phyloP scores from a whole-genome alignment of 2,888 invertebrate species.

The Mythimna albipuncta region DNA sequence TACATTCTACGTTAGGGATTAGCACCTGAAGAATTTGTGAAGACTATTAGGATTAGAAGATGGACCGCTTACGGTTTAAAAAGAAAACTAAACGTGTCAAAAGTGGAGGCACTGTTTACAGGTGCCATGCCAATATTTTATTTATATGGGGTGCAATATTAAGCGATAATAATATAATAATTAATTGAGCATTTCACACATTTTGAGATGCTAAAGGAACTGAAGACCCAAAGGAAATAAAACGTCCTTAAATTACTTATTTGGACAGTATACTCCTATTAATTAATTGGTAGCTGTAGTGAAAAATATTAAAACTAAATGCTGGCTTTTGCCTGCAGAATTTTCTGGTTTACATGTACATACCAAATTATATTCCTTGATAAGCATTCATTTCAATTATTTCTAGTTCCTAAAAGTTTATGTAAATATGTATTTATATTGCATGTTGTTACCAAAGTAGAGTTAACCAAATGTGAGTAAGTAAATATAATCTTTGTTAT shows the following conservation, averaged over 20 bases:
- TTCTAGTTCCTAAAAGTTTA: constrained; percentile 51
- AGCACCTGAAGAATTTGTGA: neutral
- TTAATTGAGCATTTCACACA: neutral
- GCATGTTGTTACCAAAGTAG: constrained; percentile 60
- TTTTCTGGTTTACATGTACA: constrained; percentile 12
- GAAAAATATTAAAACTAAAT: constrained; percentile 24
- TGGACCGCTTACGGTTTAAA: neutral
- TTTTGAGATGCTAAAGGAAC: neutral
- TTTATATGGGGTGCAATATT: constrained; percentile 31
- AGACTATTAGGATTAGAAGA: neutral
- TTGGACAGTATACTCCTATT: constrained; percentile 4
- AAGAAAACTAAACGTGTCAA: neutral
- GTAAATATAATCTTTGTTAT: constrained; percentile 52
- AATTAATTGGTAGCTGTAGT: constrained; percentile 9
- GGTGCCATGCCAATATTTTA: constrained; percentile 1
- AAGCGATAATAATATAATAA: too few relatives aligned
- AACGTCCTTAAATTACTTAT: constrained; percentile 4
- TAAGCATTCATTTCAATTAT: constrained; percentile 35
- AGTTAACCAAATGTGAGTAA: constrained; percentile 62
- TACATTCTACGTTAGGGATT: neutral
- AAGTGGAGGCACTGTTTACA: neutral
- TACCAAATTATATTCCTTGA: constrained; percentile 13
- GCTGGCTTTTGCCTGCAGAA: constrained; percentile 28
- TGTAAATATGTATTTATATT: constrained; percentile 27
- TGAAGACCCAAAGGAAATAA: neutral